Base-by-base conservation (phyloP, 2,888 invertebrate species). In the Petrophora chlorosata region DNA sequence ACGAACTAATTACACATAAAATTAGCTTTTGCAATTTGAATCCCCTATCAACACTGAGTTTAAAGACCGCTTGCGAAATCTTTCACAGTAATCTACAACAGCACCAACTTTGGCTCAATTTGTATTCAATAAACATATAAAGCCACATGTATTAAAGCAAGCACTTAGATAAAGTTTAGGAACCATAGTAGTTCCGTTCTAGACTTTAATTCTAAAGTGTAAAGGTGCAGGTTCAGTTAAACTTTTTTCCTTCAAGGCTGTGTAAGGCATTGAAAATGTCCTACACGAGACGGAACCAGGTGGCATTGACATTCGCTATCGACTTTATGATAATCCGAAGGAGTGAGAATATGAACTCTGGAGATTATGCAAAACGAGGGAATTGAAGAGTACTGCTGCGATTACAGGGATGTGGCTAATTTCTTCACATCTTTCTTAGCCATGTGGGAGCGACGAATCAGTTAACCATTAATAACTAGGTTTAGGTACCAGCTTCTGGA, bases 231-330 rank as follows among this genome's bases (percentile, higher is more conserved):
- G 12, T 28, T 43, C 4, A 22, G 14, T 3, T 33, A 13, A 9
- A 8, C 5, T 9, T 13, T 9, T 28, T 35, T 40, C 10, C 19
- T 32, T 36, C 25, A 30, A 40, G 25, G 38, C 19, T 4, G 28
- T 32, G 35, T 12, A 36, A 46, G 45, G 43, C 48, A 51, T 57
- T 54, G 53, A 48, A 51, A 51, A 47, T 44, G 50, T 45, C 23
- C 17, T 23, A 40, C 49, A 34, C 23, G 17, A 48, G 45, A 53
- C 56, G 57, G 57, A 57, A 44, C 48, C 43, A 42, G 28, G 40
- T 54, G 57, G 36, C 54, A 54, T 49, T 57, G 48, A 43, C 45
- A 46, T 49, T 48, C 42, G 45, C 35, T 36, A 40, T 33, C 36
- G 13, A 10, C 22, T 44, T 43, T 36, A 34, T 29, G 39, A 39